Evolutionary conservation across 2,888 invertebrate genomes (phyloP).

Genomic region (Napeogenes inachia): DNA sequence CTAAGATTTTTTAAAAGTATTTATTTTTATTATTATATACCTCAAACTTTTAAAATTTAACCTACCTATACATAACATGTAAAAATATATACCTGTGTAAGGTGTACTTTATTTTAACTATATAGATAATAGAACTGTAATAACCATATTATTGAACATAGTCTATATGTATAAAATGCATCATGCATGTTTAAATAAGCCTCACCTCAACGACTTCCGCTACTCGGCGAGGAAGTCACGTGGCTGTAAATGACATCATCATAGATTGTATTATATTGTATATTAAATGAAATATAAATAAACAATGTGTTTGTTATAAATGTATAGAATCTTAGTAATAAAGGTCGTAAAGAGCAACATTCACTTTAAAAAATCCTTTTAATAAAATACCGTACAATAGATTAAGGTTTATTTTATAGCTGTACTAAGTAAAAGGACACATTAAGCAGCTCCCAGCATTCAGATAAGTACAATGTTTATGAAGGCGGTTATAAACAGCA

Average conservation of each 20-base stretch:
- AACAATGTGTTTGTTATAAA: no score
- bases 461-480: conserved; percentile 26
- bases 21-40: no score
- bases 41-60: no score
- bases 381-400: background rate
- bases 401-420: background rate
- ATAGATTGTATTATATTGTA: conserved; percentile 8
- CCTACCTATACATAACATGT: no score
- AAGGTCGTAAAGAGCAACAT: background rate
- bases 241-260: conserved; percentile 14
- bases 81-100: no score
- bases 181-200: conserved; percentile 17
- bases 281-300: no score
- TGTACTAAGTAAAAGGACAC: conserved; percentile 22
- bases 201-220: conserved; percentile 24
- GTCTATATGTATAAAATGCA: conserved; percentile 11
- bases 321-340: no score
- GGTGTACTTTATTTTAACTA: no score
- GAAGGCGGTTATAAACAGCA: conserved; percentile 21
- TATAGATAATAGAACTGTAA: no score
- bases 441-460: conserved; percentile 21
- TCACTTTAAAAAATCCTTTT: background rate
- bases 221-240: conserved; percentile 22
- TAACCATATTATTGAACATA: no score
- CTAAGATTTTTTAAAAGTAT: no score